phyloP scores from a whole-genome alignment of 1,140 invertebrate species.

The Drosophila saltans region DNA sequence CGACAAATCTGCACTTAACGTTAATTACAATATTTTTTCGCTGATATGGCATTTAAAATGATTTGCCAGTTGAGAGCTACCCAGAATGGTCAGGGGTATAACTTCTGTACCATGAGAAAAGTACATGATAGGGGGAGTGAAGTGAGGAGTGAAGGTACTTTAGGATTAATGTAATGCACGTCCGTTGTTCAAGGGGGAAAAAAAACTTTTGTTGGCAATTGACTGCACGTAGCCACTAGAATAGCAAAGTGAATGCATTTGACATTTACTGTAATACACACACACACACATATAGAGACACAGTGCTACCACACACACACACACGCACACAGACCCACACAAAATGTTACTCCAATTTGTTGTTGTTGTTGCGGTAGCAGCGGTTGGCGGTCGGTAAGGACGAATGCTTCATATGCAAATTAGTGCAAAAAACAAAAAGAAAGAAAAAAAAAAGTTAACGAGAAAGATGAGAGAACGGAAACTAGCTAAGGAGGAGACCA shows the following conservation, averaged over 20 bases:
- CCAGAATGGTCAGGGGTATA: neutral
- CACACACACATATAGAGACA: neutral
- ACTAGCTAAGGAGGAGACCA: neutral
- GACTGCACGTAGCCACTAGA: constrained; percentile 48
- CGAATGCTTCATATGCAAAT: constrained; percentile 64
- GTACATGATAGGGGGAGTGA: neutral
- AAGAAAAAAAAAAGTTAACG: constrained; percentile 18
- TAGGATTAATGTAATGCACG: constrained; percentile 63
- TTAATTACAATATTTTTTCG: constrained; percentile 66
- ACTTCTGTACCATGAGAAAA: constrained; percentile 11
- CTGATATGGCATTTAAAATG: constrained; percentile 62
- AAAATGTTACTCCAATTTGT: constrained; percentile 63
- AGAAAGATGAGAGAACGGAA: constrained; percentile 31
- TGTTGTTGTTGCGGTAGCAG: constrained; percentile 17
- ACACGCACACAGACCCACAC: constrained; percentile 10
- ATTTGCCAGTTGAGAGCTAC: constrained; percentile 25
- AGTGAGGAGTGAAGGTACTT: neutral
- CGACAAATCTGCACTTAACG: constrained; percentile 74
- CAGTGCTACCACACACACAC: neutral
- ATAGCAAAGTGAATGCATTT: constrained; percentile 57
- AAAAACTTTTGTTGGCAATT: constrained; percentile 62
- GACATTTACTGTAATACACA: constrained; percentile 61
- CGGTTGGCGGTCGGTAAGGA: constrained; percentile 24
- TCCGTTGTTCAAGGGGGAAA: constrained; percentile 30
- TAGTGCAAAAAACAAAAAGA: constrained; percentile 40